A percentile compares a stretch with the other conserved stretches of the same genome.
phyloP scores from a whole-genome alignment of 2,113 vertebrate genomes.

The Podiceps cristatus region DNA sequence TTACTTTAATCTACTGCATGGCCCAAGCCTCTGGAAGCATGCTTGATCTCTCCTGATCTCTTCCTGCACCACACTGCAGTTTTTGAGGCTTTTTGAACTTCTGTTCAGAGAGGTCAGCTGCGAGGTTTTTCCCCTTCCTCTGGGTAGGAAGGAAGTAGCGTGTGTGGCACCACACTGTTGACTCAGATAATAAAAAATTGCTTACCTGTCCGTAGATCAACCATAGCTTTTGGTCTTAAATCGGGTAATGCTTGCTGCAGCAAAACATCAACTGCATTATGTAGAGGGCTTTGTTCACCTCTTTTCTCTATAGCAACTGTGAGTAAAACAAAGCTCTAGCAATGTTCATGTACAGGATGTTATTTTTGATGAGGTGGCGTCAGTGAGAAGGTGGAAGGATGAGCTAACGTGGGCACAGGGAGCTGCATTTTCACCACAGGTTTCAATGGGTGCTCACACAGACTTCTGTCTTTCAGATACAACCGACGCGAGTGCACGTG shows the following conservation, averaged over 20 bases:
- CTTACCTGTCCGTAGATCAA: neutral
- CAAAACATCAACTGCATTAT: neutral
- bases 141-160: neutral
- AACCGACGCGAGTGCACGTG: accelerated
- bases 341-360: neutral
- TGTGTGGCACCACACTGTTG: accelerated
- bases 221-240: neutral
- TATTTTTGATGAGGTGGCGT: neutral
- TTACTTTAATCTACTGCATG: neutral
- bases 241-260: neutral
- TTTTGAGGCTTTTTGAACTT: neutral
- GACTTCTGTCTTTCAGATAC: neutral
- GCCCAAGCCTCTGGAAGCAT: neutral
- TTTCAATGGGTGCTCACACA: neutral
- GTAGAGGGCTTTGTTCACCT: neutral
- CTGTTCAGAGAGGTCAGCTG: neutral
- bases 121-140: neutral
- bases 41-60: neutral
- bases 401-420: neutral
- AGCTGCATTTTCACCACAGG: neutral
- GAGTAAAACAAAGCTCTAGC: neutral
- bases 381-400: neutral
- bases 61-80: neutral
- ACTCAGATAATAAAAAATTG: neutral
- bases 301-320: neutral